A percentile compares a stretch with the other conserved stretches of the same genome.
These are phyloP conservation scores for Atlantisia rogersi DNA, from an alignment of 2,113 vertebrate genomes.

Conservation along the genomic window DNA sequence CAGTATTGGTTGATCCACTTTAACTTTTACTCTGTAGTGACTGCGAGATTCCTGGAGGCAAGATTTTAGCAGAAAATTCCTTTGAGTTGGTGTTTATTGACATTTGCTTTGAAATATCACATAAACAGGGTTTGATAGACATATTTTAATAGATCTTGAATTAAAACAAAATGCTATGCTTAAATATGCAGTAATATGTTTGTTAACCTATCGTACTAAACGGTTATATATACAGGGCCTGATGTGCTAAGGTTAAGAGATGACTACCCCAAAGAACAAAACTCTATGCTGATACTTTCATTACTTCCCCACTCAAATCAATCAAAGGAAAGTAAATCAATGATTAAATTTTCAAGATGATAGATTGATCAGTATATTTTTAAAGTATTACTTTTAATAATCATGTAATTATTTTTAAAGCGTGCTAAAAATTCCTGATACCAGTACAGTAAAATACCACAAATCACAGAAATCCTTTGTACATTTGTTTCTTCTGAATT, in stretches of 20 bases:
- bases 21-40: not conserved
- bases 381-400: not conserved
- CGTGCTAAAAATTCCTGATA: not conserved
- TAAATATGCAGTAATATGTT: not conserved
- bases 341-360: not conserved
- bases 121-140: not conserved
- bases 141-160: not conserved
- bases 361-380: not conserved
- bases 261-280: not conserved
- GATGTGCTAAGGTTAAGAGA: not conserved
- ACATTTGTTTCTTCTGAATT: not conserved
- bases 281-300: not conserved
- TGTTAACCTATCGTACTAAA: not conserved
- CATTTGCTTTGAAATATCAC: not conserved
- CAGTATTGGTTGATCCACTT: not conserved
- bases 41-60: not conserved
- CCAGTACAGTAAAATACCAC: not conserved
- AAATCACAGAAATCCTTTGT: not conserved
- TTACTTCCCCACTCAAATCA: not conserved
- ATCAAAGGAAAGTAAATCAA: not conserved
- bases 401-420: not conserved
- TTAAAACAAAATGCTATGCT: not conserved
- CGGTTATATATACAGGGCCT: not conserved
- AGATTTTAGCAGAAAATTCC: not conserved
- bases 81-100: slow-evolving; percentile 14